A percentile compares a stretch with the other conserved stretches of the same genome.
These are phyloP conservation scores for Irena cyanogastra DNA, from an alignment of 2,113 vertebrate species.

Conservation along the genomic window DNA sequence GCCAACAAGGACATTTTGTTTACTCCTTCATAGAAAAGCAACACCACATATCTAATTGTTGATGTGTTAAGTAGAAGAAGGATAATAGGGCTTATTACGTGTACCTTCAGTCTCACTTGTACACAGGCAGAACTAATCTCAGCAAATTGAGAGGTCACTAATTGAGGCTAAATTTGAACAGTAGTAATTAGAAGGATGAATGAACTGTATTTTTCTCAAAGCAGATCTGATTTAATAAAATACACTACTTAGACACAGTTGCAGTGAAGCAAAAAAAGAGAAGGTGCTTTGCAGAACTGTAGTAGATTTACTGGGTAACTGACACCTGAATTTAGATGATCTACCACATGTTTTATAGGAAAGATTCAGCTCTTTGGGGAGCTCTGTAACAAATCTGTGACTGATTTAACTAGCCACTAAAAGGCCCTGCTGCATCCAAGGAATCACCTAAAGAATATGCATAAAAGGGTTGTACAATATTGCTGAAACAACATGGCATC, in stretches of 20 bases:
- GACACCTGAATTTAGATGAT: not conserved
- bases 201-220: slow-evolving; percentile 1
- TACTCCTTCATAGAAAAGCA: not conserved
- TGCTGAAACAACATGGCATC: not conserved
- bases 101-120: not conserved
- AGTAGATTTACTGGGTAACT: not conserved
- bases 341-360: not conserved
- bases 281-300: not conserved
- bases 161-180: slow-evolving; percentile 1
- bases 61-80: not conserved
- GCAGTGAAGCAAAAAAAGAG: not conserved
- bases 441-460: not conserved
- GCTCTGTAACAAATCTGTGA: not conserved
- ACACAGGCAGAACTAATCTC: slow-evolving; percentile 8
- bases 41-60: not conserved
- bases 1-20: not conserved
- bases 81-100: not conserved
- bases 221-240: slow-evolving; percentile 25
- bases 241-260: not conserved
- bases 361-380: not conserved
- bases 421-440: not conserved
- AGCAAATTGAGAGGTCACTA: slow-evolving; percentile 2
- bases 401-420: not conserved
- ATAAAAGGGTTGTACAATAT: not conserved
- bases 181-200: slow-evolving; percentile 8